Base-by-base conservation (phyloP, 2,888 invertebrate species). In the Diogma glabrata region DNA sequence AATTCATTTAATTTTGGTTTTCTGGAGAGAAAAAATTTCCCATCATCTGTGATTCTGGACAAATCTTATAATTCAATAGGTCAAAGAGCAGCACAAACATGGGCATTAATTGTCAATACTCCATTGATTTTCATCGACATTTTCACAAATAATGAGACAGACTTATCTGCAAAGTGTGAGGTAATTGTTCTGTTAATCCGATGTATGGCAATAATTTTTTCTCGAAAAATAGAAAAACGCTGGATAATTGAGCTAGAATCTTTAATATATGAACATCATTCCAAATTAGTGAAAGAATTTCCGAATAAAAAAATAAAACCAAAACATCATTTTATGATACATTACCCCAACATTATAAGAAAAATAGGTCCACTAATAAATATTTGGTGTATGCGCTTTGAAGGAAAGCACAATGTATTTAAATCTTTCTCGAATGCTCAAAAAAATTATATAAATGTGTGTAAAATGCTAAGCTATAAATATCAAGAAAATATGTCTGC, bases 1-100 rank as follows among this genome's bases (percentile, higher is more conserved):
- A 36, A 36, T 36, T 23, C 51, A 30, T 58, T 55, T 33, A 55
- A 58, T 48, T 56, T 45, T 52, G 56, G 56, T 23, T 33, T 19
- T 5, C 28, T 23, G 14, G 52, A 57, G 46, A 36, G 19, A 26
- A 26, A 30, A 22, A 54, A 52, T 19, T 50, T 55, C 50, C 54
- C 51, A 4, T 52, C 54, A 45, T 46, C 22, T 3, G 48, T 47
- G 10, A 50, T 10, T 50, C 53, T 33, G 51, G 53, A 55, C 9
- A 43, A 24, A 51, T 14, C 16, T 3, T 17, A 45, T 20, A 50
- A 51, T 45, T 22, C 24, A 8, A 47, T 54, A 30, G 57, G 56
- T 12, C 53, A 54, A 47, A 49, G 48, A 45, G 57, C 56, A 3
- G 53, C 51, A 3, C 57, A 57, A 51, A 30, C 49, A 2, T 57